Evolutionary conservation across 2,113 vertebrate species (phyloP).

Genomic region (Empidonax traillii): DNA sequence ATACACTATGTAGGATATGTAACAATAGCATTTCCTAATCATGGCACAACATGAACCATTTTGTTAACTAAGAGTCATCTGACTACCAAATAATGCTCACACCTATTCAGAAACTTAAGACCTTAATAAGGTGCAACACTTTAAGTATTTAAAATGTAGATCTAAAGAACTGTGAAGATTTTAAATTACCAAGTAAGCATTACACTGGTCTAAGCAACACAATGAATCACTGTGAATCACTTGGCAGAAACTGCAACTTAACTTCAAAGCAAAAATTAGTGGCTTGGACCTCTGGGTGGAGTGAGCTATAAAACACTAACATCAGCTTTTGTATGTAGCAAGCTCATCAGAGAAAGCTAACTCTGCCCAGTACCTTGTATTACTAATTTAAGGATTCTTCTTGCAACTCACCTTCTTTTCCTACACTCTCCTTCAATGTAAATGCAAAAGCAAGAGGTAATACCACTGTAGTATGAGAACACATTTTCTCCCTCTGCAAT

Average conservation of each 20-base stretch:
- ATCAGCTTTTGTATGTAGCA: constrained; percentile 37
- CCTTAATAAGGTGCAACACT: constrained; percentile 15
- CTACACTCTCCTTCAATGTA: not conserved
- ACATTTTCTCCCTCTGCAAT: not conserved
- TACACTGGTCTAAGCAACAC: constrained; percentile 28
- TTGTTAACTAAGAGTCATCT: constrained; percentile 52
- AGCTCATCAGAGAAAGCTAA: not conserved
- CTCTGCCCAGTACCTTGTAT: not conserved
- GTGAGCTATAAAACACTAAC: constrained; percentile 5
- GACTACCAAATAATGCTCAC: constrained; percentile 6
- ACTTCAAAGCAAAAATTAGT: constrained; percentile 71
- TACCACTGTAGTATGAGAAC: not conserved
- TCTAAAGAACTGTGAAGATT: constrained; percentile 47
- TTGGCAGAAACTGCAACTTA: constrained; percentile 64
- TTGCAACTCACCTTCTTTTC: not conserved
- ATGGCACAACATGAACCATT: constrained; percentile 55
- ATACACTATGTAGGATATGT: not conserved
- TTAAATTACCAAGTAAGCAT: constrained; percentile 55
- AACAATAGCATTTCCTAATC: constrained; percentile 34
- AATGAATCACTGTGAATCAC: constrained; percentile 68
- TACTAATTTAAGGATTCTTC: not conserved
- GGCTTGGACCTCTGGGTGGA: constrained; percentile 27
- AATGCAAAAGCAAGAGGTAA: not conserved
- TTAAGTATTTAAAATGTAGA: constrained; percentile 53
- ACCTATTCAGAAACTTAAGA: constrained; percentile 47